Conservation (phyloP, 2,888 invertebrate genomes). For the Ctenicera cuprea region DNA sequence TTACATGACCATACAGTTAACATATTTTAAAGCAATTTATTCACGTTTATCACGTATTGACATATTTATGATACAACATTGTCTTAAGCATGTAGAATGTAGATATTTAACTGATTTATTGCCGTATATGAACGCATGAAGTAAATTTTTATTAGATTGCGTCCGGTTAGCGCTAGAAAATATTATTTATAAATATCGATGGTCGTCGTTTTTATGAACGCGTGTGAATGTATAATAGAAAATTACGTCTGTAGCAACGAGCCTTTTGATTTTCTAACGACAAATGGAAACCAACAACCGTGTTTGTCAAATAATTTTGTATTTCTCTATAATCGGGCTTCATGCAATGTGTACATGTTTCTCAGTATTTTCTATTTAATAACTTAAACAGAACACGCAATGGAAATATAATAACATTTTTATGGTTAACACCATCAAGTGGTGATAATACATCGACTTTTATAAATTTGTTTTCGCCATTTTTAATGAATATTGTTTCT, state of each 20-base stretch:
- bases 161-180: neutral
- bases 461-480: no score
- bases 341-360: neutral
- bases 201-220: no score
- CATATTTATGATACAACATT: constrained; percentile 24
- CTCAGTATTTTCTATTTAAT: neutral
- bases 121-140: neutral
- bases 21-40: constrained; percentile 13
- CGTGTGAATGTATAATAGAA: no score
- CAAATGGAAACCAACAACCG: neutral
- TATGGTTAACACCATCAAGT: no score
- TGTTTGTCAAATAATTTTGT: neutral
- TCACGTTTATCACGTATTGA: constrained; percentile 14
- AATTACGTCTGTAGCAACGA: no score
- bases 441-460: no score
- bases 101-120: constrained; percentile 33
- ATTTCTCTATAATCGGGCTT: neutral
- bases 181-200: no score
- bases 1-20: neutral
- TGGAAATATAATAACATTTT: no score
- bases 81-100: constrained; percentile 20
- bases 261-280: neutral
- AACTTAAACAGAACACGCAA: no score
- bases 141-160: neutral
- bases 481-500: no score